Percentiles rank a stretch among this genome's conserved stretches.
These are phyloP conservation scores for Agrochola litura DNA, from an alignment of 2,888 invertebrate species.

Conservation along the genomic window DNA sequence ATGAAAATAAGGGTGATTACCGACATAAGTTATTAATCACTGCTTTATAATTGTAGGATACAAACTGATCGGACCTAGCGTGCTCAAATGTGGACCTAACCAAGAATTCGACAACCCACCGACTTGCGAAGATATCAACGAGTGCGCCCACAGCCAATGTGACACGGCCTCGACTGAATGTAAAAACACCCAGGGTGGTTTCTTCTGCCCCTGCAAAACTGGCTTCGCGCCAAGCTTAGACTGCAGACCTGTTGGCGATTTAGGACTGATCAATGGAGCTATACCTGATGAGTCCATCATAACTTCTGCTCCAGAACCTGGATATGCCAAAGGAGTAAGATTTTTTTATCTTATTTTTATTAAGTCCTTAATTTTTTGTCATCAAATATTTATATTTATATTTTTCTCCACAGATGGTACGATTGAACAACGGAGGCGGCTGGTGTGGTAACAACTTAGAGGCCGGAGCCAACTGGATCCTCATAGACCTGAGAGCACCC, in stretches of 20 bases:
- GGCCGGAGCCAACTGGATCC: constrained; percentile 96
- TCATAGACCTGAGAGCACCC: constrained; percentile 96
- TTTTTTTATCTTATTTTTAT: background rate
- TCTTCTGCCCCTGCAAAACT: constrained; percentile 96
- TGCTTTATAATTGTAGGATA: constrained; percentile 91
- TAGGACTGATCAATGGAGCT: constrained; percentile 96
- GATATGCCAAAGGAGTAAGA: constrained; percentile 95
- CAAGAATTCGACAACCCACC: constrained; percentile 96
- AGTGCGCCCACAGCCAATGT: constrained; percentile 97
- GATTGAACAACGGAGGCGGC: constrained; percentile 95
- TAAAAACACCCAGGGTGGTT: constrained; percentile 96
- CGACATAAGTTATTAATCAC: background rate
- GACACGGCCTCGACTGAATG: constrained; percentile 97
- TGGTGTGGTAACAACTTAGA: constrained; percentile 97
- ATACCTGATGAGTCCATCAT: constrained; percentile 97
- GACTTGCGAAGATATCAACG: constrained; percentile 97
- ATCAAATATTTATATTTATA: constrained; percentile 8
- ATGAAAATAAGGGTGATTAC: background rate
- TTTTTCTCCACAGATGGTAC: constrained; percentile 92
- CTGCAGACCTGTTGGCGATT: constrained; percentile 97
- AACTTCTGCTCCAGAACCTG: constrained; percentile 95
- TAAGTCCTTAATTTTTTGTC: background rate
- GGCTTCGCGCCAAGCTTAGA: constrained; percentile 96
- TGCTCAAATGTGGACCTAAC: constrained; percentile 96
- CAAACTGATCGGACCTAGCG: constrained; percentile 95